phyloP scores from a whole-genome alignment of 2,113 vertebrate species.

The Megaceryle torquata region DNA sequence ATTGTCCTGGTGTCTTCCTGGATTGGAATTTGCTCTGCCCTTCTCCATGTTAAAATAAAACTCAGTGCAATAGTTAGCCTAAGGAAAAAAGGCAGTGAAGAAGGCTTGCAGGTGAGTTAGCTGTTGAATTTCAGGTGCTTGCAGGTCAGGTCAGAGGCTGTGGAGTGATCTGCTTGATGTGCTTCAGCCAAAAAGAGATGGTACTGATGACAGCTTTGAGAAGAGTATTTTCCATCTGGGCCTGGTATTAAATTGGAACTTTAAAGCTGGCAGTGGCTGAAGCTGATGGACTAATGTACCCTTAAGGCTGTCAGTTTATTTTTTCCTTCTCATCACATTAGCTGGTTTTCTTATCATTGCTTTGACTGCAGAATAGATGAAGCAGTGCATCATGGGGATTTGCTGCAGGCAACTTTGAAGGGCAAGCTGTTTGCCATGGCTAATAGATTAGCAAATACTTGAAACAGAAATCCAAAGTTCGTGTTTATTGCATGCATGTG shows the following conservation, averaged over 20 bases:
- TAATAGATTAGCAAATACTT: background rate
- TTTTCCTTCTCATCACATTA: background rate
- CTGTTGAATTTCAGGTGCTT: background rate
- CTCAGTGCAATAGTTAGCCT: background rate
- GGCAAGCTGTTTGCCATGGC: background rate
- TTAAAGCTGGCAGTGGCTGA: background rate
- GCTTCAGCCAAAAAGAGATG: background rate
- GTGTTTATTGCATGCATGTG: background rate
- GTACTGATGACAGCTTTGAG: background rate
- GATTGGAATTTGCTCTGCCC: background rate
- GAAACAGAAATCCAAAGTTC: background rate
- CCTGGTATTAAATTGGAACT: background rate
- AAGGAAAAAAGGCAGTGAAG: background rate
- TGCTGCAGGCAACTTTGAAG: background rate
- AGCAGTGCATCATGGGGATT: background rate
- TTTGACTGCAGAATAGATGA: background rate
- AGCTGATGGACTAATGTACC: background rate
- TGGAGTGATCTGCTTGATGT: background rate
- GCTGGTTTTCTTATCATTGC: background rate
- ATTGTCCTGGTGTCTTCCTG: background rate
- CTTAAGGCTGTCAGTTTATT: background rate
- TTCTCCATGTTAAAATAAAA: background rate
- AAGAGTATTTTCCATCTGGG: background rate
- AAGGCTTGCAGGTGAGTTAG: background rate
- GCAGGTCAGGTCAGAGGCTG: background rate